phyloP scores from a whole-genome alignment of 2,888 invertebrate species.

The Drosophila acutilabella region DNA sequence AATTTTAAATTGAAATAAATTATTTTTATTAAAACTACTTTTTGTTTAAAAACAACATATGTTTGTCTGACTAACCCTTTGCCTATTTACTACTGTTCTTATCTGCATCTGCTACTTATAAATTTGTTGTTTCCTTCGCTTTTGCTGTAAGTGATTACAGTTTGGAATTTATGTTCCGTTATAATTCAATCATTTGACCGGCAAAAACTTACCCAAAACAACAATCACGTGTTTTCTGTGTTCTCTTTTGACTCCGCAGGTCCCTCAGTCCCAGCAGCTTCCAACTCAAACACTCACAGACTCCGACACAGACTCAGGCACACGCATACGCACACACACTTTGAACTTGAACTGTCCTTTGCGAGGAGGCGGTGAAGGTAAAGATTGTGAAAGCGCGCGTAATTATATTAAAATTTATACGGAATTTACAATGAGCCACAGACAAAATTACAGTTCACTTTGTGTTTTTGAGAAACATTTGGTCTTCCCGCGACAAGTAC shows the following conservation, averaged over 20 bases:
- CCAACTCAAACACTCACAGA: conserved; percentile 24
- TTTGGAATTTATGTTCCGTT: conserved; percentile 3
- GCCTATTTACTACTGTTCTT: neutral
- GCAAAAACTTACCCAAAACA: conserved; percentile 59
- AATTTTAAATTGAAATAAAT: too few relatives aligned
- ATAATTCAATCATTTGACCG: conserved; percentile 32
- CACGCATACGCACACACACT: conserved; percentile 14
- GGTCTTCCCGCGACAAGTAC: conserved; percentile 13
- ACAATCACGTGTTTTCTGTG: conserved; percentile 32
- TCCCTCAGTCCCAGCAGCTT: conserved; percentile 48
- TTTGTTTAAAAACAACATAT: too few relatives aligned
- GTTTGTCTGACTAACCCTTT: too few relatives aligned
- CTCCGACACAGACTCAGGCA: too few relatives aligned
- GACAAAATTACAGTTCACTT: conserved; percentile 66
- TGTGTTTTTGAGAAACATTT: conserved; percentile 37
- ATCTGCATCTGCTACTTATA: neutral
- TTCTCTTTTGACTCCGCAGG: conserved; percentile 2
- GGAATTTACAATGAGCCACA: conserved; percentile 17
- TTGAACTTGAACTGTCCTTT: conserved; percentile 74
- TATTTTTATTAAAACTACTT: too few relatives aligned
- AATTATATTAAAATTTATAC: conserved; percentile 65
- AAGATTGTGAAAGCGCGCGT: conserved; percentile 53
- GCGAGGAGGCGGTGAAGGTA: conserved; percentile 13
- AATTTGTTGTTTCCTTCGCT: neutral
- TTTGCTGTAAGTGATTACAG: conserved; percentile 7